Percentiles rank a stretch among this genome's conserved stretches.
These are phyloP conservation scores for Nasalis larvatus DNA, from an alignment of 2,113 vertebrate species.

Conservation along the genomic window DNA sequence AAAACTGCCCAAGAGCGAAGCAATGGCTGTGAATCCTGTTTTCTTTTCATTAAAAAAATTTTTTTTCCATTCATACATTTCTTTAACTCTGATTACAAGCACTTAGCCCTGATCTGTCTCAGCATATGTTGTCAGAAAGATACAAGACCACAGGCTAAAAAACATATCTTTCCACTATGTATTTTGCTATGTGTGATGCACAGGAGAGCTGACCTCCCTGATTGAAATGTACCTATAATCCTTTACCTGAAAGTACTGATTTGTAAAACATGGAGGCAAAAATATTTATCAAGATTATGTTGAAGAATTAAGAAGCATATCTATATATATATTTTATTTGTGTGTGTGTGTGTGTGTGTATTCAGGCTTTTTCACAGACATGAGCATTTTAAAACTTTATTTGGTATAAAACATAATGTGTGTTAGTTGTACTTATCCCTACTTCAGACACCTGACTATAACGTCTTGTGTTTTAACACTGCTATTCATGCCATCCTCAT, in stretches of 20 bases:
- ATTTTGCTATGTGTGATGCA: background rate
- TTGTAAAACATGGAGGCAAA: background rate
- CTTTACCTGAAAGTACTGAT: background rate
- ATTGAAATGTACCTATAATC: background rate
- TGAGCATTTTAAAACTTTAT: background rate
- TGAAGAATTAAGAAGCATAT: conserved; percentile 4
- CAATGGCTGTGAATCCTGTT: background rate
- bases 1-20: background rate
- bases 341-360: background rate
- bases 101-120: background rate
- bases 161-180: background rate
- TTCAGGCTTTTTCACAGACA: background rate
- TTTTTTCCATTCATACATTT: background rate
- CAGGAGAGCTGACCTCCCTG: background rate
- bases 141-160: background rate
- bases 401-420: background rate
- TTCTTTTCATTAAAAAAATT: background rate
- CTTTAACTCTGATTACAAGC: conserved; percentile 3
- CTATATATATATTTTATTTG: background rate
- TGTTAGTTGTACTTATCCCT: background rate
- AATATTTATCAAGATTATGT: conserved; percentile 6
- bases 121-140: background rate
- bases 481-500: background rate
- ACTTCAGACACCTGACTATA: background rate
- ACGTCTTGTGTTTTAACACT: background rate